These are phyloP conservation scores for Xanthia togata DNA, from an alignment of 2,888 invertebrate species.

Conservation along the genomic window DNA sequence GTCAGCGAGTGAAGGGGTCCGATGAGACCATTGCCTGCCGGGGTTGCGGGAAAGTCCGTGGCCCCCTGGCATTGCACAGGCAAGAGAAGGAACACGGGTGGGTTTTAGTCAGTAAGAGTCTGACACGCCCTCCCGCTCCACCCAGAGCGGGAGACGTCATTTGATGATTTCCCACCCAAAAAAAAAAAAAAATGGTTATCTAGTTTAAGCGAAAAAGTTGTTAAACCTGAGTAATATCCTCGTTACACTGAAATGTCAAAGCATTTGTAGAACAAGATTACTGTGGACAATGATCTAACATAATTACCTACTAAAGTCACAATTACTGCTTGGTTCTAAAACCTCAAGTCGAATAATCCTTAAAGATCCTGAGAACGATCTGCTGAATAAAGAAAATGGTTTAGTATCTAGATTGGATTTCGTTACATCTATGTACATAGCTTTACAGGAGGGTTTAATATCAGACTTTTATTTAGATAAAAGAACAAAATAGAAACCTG, in stretches of 20 bases:
- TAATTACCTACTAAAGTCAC: conserved; percentile 42
- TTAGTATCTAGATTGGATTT: conserved; percentile 40
- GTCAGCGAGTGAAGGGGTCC: too few relatives aligned
- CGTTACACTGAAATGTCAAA: conserved; percentile 19
- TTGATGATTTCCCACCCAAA: too few relatives aligned
- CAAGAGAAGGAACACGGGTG: too few relatives aligned
- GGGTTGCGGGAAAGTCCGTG: too few relatives aligned
- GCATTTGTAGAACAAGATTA: conserved; percentile 37
- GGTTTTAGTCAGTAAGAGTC: too few relatives aligned
- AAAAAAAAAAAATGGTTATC: too few relatives aligned
- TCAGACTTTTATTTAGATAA: conserved; percentile 9
- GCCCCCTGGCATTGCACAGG: too few relatives aligned
- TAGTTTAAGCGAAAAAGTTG: neutral
- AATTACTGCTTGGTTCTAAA: conserved; percentile 37
- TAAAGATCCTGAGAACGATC: conserved; percentile 42
- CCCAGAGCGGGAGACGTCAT: too few relatives aligned
- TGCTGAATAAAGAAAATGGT: conserved; percentile 44
- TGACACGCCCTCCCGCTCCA: too few relatives aligned
- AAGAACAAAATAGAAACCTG: conserved; percentile 9
- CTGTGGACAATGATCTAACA: conserved; percentile 19
- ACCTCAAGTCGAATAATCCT: conserved; percentile 47
- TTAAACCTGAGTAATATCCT: conserved; percentile 8
- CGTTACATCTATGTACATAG: conserved; percentile 3
- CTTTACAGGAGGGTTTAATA: conserved; percentile 28
- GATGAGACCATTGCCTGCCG: too few relatives aligned